Conservation (phyloP, 92 coral and sea anemone genomes). For the Porites evermanni region DNA sequence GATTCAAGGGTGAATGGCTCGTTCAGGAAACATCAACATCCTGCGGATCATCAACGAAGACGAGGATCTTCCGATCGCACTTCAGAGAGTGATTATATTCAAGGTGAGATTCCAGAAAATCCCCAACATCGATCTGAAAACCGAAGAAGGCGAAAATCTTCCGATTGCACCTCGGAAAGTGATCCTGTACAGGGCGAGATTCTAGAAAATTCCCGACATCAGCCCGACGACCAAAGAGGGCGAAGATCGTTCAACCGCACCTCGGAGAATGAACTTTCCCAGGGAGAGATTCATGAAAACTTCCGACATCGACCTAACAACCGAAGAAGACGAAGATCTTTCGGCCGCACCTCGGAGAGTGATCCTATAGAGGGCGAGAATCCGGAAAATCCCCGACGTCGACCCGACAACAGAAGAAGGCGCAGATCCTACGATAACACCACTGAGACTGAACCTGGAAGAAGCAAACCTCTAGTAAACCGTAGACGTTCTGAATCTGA, state of each 20-base stretch:
- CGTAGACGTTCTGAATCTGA: background rate
- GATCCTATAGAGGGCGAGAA: no score
- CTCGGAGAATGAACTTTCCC: background rate
- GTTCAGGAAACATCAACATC: background rate
- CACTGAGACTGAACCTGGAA: background rate
- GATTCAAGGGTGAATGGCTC: background rate
- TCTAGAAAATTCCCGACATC: background rate
- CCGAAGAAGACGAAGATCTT: background rate
- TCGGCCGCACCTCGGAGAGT: background rate
- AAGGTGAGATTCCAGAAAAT: background rate
- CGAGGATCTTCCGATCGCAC: background rate
- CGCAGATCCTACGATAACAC: background rate
- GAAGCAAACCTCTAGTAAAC: background rate
- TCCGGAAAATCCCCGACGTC: background rate
- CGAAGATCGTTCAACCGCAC: background rate
- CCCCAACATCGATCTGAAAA: constrained; percentile 1
- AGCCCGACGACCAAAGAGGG: background rate
- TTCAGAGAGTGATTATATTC: background rate
- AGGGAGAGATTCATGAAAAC: background rate
- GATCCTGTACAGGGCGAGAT: background rate
- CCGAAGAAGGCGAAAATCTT: constrained; percentile 2
- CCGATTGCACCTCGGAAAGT: background rate
- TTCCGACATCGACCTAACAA: constrained; percentile 1
- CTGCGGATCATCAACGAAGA: background rate
- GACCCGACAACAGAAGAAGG: background rate